These are phyloP conservation scores for Lathronympha strigana DNA, from an alignment of 2,888 invertebrate genomes.

Conservation along the genomic window DNA sequence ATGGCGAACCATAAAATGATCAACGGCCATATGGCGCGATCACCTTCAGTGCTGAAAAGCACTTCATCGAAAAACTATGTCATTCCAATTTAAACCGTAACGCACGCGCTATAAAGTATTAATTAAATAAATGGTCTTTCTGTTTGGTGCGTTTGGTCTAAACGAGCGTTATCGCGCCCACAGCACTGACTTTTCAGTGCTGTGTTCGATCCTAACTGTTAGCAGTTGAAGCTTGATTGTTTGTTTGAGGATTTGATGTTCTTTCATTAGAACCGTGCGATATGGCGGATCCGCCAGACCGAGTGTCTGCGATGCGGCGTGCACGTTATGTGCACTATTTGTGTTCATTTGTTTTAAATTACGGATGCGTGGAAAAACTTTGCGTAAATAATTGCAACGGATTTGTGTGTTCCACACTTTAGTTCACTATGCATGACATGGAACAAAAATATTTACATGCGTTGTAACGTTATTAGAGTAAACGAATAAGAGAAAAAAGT, in stretches of 20 bases:
- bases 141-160: conserved; percentile 7
- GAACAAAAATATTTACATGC: not conserved
- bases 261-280: conserved; percentile 46
- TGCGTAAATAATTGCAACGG: conserved; percentile 28
- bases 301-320: conserved; percentile 67
- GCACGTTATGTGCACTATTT: conserved; percentile 45
- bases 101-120: not conserved
- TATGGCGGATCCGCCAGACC: conserved; percentile 59
- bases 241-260: conserved; percentile 35
- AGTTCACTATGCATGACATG: conserved; percentile 4
- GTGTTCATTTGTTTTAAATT: conserved; percentile 38
- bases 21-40: conserved; percentile 44
- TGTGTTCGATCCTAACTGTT: too few species aligned
- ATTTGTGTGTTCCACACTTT: conserved; percentile 17
- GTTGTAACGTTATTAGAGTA: not conserved
- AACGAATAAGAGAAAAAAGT: not conserved
- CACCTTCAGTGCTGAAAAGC: conserved; percentile 15
- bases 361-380: conserved; percentile 33
- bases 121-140: conserved; percentile 3
- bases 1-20: conserved; percentile 48
- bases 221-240: conserved; percentile 43
- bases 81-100: conserved; percentile 35
- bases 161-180: conserved; percentile 6
- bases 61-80: not conserved
- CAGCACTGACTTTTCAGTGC: not conserved